A percentile compares a stretch with the other conserved stretches of the same genome.
These are phyloP conservation scores for Eucera pruinosa DNA, from an alignment of 2,888 invertebrate species.

Conservation along the genomic window DNA sequence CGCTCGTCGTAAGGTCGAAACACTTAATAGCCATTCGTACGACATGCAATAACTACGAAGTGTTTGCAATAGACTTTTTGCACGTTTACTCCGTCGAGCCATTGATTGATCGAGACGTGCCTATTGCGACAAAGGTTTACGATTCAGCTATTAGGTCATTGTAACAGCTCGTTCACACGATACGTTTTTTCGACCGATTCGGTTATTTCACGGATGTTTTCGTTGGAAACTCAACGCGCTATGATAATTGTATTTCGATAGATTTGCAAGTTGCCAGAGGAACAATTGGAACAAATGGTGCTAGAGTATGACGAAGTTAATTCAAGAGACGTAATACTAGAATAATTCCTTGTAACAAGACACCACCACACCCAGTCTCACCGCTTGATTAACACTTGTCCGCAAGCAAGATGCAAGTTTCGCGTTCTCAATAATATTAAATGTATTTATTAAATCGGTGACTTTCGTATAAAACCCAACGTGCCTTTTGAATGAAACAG, in stretches of 20 bases:
- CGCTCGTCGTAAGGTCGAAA: slow-evolving; percentile 69
- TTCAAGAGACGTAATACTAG: slow-evolving; percentile 36
- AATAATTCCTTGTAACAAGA: slow-evolving; percentile 58
- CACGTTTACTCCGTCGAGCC: slow-evolving; percentile 6
- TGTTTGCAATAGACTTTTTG: slow-evolving; percentile 27
- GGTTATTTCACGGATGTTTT: too few relatives aligned
- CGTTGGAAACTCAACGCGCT: too few relatives aligned
- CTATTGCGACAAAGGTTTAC: slow-evolving; percentile 14
- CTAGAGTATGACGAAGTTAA: slow-evolving; percentile 9
- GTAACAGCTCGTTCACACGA: too few relatives aligned
- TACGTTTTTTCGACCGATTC: too few relatives aligned
- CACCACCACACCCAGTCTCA: slow-evolving; percentile 56
- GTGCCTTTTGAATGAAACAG: too few relatives aligned
- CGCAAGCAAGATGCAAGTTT: slow-evolving; percentile 32
- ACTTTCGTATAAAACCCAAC: too few relatives aligned
- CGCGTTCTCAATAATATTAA: slow-evolving; percentile 52
- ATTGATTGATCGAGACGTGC: slow-evolving; percentile 39
- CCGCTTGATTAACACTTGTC: slow-evolving; percentile 51
- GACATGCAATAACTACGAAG: slow-evolving; percentile 32
- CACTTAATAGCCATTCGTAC: slow-evolving; percentile 61
- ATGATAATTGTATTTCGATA: background rate
- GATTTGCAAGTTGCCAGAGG: background rate
- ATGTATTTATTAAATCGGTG: too few relatives aligned
- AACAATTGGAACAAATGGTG: background rate
- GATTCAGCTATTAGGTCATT: background rate